Evolutionary conservation across 2,888 invertebrate species (phyloP).

Genomic region (Machimus atricapillus): DNA sequence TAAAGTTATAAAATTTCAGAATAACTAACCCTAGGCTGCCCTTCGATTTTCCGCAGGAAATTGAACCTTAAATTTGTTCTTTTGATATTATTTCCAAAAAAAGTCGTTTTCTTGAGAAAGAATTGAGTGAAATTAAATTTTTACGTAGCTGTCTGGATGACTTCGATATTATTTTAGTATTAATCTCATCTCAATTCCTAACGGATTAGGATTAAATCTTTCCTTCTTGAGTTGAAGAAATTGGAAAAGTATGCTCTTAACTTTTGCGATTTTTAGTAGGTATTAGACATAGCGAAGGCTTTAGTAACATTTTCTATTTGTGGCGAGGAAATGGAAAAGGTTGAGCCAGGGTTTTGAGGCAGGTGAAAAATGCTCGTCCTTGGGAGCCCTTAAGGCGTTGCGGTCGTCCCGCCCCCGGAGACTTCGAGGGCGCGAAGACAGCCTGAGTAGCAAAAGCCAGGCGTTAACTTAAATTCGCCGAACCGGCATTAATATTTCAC

Average conservation of each 20-base stretch:
- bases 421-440: neutral
- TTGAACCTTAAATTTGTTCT: too few relatives aligned
- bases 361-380: neutral
- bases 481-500: neutral
- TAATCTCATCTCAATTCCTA: neutral
- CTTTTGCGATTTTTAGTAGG: neutral
- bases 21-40: too few relatives aligned
- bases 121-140: neutral
- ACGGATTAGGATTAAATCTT: neutral
- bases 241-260: neutral
- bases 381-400: neutral
- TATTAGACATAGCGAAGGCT: neutral
- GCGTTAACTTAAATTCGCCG: neutral
- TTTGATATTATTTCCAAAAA: neutral
- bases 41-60: too few relatives aligned
- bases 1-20: too few relatives aligned
- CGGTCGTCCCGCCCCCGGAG: neutral
- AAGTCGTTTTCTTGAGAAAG: neutral
- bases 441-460: neutral
- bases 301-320: conserved; percentile 3
- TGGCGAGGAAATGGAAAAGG: neutral
- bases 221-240: neutral
- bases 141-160: neutral
- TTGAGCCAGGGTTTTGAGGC: neutral
- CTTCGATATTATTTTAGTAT: neutral